Evolutionary conservation across 2,888 invertebrate genomes (phyloP), one percentile per base, ranked within the genome.

Genomic region (Plebejus melissa): DNA sequence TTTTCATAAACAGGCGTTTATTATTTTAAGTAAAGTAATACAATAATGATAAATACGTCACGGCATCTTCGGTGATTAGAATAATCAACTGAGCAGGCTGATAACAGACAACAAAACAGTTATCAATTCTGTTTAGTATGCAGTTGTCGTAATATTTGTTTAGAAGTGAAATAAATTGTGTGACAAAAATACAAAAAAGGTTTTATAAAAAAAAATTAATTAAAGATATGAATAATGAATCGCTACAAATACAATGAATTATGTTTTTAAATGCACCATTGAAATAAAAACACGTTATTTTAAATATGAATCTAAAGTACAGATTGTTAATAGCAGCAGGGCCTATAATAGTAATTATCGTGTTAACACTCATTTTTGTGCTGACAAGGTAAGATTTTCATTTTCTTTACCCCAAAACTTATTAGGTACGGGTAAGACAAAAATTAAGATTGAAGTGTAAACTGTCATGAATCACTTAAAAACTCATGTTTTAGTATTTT

Each of bases 341-440:
- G n/a, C 11, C 36, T 50, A 69, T 75, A 4, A 38, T 75, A 36
- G 36, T 69, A 54, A 57, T 54, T 54, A 69, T 50, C 9, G 75
- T 75, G 50, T n/a, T 75, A 38, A 54, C 36, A 69, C 75, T 75
- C 4, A 50, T 54, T 54, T 69, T 75, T 38, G 32, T 75, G 6
- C 69, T 75, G 28, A 75, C 69, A 22, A 22, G 75, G 75, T 75
- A 69, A 75, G 75, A n/a, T n/a, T n/a, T n/a, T n/a, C n/a, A n/a
- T 11, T 32, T 36, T n/a, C 58, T 57, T 16, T 41, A 41, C 7
- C 41, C 6, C 38, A 32, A 32, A 32, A 32, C 38, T 38, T 1
- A 38, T 38, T n/a, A n/a, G n/a, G n/a, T 38, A 7, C 38, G 6
- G 38, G 38, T 38, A 38, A 38, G 38, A 38, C 38, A 38, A 38